Conservation (phyloP, 2,888 invertebrate genomes). For the Lutraria lutraria region DNA sequence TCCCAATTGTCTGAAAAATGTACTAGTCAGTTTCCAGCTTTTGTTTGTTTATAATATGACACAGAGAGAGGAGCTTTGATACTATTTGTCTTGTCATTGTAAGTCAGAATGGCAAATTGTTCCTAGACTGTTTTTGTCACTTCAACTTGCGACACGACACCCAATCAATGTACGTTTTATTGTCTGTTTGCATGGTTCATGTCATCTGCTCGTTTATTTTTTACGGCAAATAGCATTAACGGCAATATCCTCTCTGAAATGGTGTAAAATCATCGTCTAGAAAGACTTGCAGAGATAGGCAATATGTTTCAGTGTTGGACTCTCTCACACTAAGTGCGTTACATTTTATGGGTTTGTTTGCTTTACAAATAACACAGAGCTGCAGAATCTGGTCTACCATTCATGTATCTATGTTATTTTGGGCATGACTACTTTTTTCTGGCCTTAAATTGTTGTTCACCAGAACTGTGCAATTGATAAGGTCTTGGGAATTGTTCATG, state of each 20-base stretch:
- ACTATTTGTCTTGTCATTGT: background rate
- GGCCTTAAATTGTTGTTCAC: too few species aligned
- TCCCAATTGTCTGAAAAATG: too few species aligned
- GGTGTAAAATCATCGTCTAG: background rate
- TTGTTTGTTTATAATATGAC: background rate
- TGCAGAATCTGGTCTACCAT: background rate
- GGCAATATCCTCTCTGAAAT: slow-evolving; percentile 14
- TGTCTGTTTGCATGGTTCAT: slow-evolving; percentile 10
- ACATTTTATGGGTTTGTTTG: background rate
- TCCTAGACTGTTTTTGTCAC: background rate
- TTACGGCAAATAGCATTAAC: slow-evolving; percentile 15
- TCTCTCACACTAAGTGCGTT: background rate
- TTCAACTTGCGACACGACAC: background rate
- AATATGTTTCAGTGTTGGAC: background rate
- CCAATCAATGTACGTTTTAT: slow-evolving; percentile 15
- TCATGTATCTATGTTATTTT: background rate
- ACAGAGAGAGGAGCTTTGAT: background rate
- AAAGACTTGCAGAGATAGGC: background rate
- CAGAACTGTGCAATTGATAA: too few species aligned
- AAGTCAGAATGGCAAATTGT: slow-evolving; percentile 6
- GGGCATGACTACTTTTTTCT: too few species aligned
- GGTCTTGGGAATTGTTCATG: too few species aligned
- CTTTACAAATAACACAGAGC: background rate
- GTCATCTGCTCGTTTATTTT: background rate
- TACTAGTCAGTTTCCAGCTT: background rate